A percentile compares a stretch with the other conserved stretches of the same genome.
Evolutionary conservation across 1,140 invertebrate genomes (phyloP).

Genomic region (Pseudachorutes palmiensis): DNA sequence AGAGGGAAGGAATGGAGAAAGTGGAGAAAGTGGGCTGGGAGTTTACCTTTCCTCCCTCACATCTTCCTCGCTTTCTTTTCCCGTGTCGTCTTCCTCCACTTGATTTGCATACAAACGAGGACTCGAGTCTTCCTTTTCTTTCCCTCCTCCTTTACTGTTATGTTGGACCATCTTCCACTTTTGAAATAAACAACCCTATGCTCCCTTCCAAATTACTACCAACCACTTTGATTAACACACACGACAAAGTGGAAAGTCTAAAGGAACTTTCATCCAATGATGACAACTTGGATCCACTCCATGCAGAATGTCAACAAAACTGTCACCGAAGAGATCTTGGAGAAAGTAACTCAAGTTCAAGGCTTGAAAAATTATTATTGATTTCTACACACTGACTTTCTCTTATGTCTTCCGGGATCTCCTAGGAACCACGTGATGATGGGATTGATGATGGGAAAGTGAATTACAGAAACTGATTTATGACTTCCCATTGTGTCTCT

Average conservation of each 20-base stretch:
- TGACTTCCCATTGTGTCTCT: background rate
- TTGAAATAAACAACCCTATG: background rate
- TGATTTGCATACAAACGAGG: conserved; percentile 36
- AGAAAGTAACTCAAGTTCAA: background rate
- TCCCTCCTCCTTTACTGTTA: background rate
- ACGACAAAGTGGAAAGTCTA: background rate
- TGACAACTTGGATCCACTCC: too few relatives aligned
- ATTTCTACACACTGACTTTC: too few relatives aligned
- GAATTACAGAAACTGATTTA: background rate
- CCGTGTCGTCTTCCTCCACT: conserved; percentile 12
- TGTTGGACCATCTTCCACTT: background rate
- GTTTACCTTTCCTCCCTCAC: conserved; percentile 8
- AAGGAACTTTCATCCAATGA: background rate
- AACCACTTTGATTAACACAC: background rate
- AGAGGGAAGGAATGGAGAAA: background rate
- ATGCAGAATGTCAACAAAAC: too few relatives aligned
- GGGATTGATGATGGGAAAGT: background rate
- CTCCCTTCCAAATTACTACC: background rate
- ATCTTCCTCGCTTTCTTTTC: conserved; percentile 4
- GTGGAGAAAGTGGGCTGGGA: conserved; percentile 8
- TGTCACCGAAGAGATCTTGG: background rate
- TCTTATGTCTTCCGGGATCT: too few relatives aligned
- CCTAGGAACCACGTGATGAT: background rate
- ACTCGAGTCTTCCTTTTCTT: conserved; percentile 6
- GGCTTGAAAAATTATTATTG: background rate